A percentile compares a stretch with the other conserved stretches of the same genome.
phyloP scores from a whole-genome alignment of 2,888 invertebrate species.

The Nomada goodeniana region DNA sequence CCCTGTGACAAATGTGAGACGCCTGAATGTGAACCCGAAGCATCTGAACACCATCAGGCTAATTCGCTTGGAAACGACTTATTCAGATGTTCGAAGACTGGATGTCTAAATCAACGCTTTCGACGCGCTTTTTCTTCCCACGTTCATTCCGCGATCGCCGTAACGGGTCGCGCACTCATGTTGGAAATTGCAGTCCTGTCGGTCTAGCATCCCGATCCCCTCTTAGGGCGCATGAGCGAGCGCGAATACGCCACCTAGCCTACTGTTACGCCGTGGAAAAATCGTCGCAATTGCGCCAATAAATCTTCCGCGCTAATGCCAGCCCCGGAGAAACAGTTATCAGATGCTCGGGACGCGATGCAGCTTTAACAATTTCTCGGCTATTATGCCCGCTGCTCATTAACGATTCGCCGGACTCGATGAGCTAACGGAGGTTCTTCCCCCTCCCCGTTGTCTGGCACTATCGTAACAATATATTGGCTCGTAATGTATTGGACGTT shows the following conservation, averaged over 20 bases:
- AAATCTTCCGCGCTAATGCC: slow-evolving; percentile 64
- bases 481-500: slow-evolving; percentile 14
- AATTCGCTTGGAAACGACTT: background rate
- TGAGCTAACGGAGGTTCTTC: slow-evolving; percentile 45
- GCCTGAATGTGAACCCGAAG: too few species aligned
- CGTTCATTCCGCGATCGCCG: slow-evolving; percentile 28
- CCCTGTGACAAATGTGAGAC: too few species aligned
- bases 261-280: slow-evolving; percentile 44
- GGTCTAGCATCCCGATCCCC: slow-evolving; percentile 45
- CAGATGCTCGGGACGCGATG: slow-evolving; percentile 60
- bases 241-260: slow-evolving; percentile 5
- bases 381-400: slow-evolving; percentile 62
- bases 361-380: slow-evolving; percentile 67
- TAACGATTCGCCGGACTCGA: slow-evolving; percentile 63
- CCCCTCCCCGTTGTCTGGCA: slow-evolving; percentile 17
- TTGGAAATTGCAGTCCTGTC: slow-evolving; percentile 64
- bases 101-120: slow-evolving; percentile 34
- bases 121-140: slow-evolving; percentile 34
- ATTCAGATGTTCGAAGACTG: background rate
- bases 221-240: background rate
- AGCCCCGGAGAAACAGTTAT: slow-evolving; percentile 66
- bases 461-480: slow-evolving; percentile 51
- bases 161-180: slow-evolving; percentile 44
- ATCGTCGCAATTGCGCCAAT: slow-evolving; percentile 62
- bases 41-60: background rate